Evolutionary conservation across 2,113 vertebrate species (phyloP).

Genomic region (Channa argus): DNA sequence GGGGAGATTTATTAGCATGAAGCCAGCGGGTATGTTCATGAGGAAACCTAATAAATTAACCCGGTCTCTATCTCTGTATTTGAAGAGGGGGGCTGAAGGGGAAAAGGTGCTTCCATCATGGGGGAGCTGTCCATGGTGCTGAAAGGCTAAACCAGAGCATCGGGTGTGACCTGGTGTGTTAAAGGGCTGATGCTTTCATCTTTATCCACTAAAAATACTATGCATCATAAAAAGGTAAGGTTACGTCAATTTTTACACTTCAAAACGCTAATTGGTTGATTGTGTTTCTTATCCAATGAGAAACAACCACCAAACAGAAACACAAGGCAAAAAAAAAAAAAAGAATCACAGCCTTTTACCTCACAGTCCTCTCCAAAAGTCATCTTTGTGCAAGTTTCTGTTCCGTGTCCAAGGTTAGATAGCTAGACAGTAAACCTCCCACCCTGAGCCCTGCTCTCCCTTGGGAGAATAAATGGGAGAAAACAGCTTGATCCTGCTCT

Average conservation of each 20-base stretch:
- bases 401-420: conserved; percentile 49
- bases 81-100: neutral
- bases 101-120: neutral
- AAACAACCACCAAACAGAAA: neutral
- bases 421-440: conserved; percentile 31
- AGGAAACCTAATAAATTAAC: conserved; percentile 34
- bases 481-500: conserved; percentile 61
- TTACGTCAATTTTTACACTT: too few relatives aligned
- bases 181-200: too few relatives aligned
- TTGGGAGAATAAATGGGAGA: conserved; percentile 48
- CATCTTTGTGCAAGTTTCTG: conserved; percentile 17
- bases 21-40: conserved; percentile 49
- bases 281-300: too few relatives aligned
- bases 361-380: neutral
- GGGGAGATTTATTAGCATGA: conserved; percentile 59
- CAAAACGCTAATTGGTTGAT: too few relatives aligned
- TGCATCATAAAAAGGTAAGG: too few relatives aligned
- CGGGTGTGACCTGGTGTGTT: too few relatives aligned
- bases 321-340: neutral
- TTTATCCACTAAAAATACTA: too few relatives aligned
- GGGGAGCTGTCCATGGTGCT: conserved; percentile 76
- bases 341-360: neutral
- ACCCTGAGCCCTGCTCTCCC: conserved; percentile 11
- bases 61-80: neutral
- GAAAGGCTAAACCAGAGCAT: conserved; percentile 16